These are phyloP conservation scores for Lophius piscatorius DNA, from an alignment of 2,113 vertebrate genomes.

Conservation along the genomic window DNA sequence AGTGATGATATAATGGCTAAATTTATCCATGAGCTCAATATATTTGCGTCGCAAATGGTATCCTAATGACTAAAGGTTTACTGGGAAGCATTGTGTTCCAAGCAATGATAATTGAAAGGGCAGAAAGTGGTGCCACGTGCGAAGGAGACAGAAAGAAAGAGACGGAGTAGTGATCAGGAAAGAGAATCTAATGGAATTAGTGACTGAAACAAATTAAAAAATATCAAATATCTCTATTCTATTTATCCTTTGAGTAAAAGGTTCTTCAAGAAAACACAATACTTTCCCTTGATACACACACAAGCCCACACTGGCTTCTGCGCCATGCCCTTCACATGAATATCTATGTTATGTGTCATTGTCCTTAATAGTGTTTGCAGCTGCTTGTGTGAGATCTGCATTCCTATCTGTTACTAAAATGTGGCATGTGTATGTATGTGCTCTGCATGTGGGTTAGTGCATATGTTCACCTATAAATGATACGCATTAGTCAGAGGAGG, in stretches of 20 bases:
- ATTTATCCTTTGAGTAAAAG: too few relatives aligned
- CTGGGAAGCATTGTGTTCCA: conserved; percentile 54
- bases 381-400: conserved; percentile 26
- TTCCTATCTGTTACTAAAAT: conserved; percentile 23
- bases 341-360: conserved; percentile 10
- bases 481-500: not conserved
- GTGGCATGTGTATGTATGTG: conserved; percentile 11
- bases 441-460: not conserved
- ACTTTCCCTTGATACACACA: not conserved
- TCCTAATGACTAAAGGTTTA: conserved; percentile 63
- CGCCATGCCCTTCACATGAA: not conserved
- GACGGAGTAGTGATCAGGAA: conserved; percentile 23
- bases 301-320: not conserved
- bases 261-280: not conserved
- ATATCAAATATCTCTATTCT: not conserved
- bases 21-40: conserved; percentile 59
- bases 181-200: conserved; percentile 3
- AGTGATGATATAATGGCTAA: conserved; percentile 62
- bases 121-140: conserved; percentile 44
- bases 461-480: not conserved
- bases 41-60: conserved; percentile 61
- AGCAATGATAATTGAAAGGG: conserved; percentile 43
- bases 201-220: not conserved
- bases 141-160: conserved; percentile 3
- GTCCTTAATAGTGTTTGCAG: conserved; percentile 16